phyloP scores from a whole-genome alignment of 2,888 invertebrate species.

The Lasius fuliginosus region DNA sequence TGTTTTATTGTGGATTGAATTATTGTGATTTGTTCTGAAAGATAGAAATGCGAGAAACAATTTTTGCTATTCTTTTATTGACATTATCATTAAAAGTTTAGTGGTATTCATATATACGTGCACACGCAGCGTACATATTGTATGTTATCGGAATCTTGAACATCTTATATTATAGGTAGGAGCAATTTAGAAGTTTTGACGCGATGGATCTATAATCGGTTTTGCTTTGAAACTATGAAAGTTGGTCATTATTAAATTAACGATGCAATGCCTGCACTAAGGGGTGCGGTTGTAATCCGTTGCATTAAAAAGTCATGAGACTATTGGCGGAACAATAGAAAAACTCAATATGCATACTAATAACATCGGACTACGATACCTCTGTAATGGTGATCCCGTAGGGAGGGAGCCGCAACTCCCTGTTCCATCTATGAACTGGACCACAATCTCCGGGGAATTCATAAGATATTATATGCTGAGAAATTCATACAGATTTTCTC shows the following conservation, averaged over 20 bases:
- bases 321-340: conserved; percentile 54
- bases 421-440: conserved; percentile 76
- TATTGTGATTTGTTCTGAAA: background rate
- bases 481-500: conserved; percentile 63
- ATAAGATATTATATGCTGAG: conserved; percentile 67
- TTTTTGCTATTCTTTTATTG: background rate
- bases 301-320: conserved; percentile 69
- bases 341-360: conserved; percentile 72
- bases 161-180: background rate
- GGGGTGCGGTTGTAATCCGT: conserved; percentile 55
- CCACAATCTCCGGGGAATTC: conserved; percentile 75
- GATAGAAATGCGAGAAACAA: background rate
- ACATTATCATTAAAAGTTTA: conserved; percentile 11
- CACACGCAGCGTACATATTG: background rate
- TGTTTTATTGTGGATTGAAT: background rate
- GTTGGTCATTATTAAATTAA: conserved; percentile 63
- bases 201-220: conserved; percentile 25
- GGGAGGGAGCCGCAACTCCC: conserved; percentile 75
- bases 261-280: conserved; percentile 50
- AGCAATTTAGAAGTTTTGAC: conserved; percentile 39
- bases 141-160: background rate
- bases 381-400: conserved; percentile 75
- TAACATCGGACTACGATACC: conserved; percentile 69
- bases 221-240: conserved; percentile 50
- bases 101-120: background rate